Conservation (phyloP, 2,797 vertebrate genomes). For the Diceros bicornis region DNA sequence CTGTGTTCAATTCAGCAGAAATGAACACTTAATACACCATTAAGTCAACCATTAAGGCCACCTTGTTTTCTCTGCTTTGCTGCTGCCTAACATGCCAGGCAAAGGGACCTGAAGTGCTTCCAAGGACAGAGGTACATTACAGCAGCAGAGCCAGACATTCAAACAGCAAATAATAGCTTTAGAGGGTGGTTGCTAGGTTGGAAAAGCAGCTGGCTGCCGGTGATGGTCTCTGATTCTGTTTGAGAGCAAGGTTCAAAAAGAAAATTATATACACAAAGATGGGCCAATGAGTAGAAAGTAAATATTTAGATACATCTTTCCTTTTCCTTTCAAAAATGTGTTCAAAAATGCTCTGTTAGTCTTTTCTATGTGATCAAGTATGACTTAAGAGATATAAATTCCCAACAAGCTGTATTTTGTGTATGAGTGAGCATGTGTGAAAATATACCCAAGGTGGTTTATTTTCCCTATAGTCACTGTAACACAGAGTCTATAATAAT, state of each 20-base stretch:
- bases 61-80: neutral
- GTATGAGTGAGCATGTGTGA: neutral
- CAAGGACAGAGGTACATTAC: neutral
- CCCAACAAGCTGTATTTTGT: neutral
- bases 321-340: neutral
- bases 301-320: neutral
- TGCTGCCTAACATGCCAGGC: neutral
- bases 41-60: neutral
- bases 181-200: neutral
- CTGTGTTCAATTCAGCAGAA: neutral
- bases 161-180: neutral
- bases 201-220: neutral
- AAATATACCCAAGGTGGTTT: neutral
- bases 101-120: neutral
- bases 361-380: neutral
- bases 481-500: neutral
- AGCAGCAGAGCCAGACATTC: neutral
- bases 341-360: neutral
- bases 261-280: neutral
- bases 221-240: neutral
- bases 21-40: slow-evolving; percentile 47
- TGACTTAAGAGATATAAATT: neutral
- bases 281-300: neutral
- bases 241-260: slow-evolving; percentile 31
- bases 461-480: neutral